Base-by-base conservation (phyloP, 2,797 vertebrate species). In the Oreonectes daqikongensis region DNA sequence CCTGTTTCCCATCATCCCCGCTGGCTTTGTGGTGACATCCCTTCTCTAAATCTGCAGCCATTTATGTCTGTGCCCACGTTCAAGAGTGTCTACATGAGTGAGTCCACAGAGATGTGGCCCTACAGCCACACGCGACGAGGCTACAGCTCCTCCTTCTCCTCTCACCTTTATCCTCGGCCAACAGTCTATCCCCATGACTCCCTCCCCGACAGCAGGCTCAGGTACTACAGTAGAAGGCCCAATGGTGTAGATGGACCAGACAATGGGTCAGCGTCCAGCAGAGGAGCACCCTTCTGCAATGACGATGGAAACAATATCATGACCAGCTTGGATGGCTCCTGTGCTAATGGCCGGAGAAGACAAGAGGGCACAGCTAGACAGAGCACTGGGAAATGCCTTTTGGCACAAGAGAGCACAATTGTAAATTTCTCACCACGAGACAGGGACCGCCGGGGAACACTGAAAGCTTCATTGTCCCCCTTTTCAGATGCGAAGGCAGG, bases 91-190 rank as follows among this genome's bases (percentile, higher is more conserved):
- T 91, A 88, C 79, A 86, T 88, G 6, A 86, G 87, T 0, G 89
- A 91, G 52, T 88, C 91, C 35, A 87, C 91, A 78, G 93, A 93
- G 17, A 89, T 93, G 80, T 93, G 92, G 92, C 76, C 90, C 68
- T 92, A 90, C 22, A 87, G 87, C 79, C 85, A 81, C 0, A 68
- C 87, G 5, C 90, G 89, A 12, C 84, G 87, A 40, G 90, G 91
- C 69, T 92, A 90, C 80, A 84, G 85, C 72, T 84, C 89, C 68
- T 84, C 92, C 48, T 92, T 90, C 67, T 86, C 90, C 0, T 81
- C 91, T 0, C 90, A 90, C 75, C 77, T 91, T 68, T 92, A 90
- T 70, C 80, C 87, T 77, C 90, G 87, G 30, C 85, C 82, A 32
- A 69, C 89, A 12, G 80, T 90, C 20, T 93, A 92, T 74, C 59